Conservation (phyloP, 2,888 invertebrate species). For the Dichetophora obliterata region DNA sequence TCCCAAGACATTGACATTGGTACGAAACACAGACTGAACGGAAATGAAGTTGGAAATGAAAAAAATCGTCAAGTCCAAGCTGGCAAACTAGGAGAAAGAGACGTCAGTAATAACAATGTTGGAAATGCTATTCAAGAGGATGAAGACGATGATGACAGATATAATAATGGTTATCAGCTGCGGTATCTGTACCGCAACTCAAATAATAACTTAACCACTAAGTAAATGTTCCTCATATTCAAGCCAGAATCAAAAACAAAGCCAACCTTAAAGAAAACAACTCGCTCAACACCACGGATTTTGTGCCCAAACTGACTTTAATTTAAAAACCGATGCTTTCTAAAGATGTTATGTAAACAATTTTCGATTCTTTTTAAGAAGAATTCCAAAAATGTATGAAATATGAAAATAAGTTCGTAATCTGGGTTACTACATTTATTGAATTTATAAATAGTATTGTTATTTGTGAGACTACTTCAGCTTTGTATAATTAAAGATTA, state of each 20-base stretch:
- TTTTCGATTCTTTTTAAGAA: neutral
- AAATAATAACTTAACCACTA: slow-evolving; percentile 54
- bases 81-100: slow-evolving; percentile 20
- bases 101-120: slow-evolving; percentile 26
- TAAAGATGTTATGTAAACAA: neutral
- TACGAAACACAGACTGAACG: slow-evolving; percentile 52
- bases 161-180: slow-evolving; percentile 59
- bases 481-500: neutral
- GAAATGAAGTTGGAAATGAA: slow-evolving; percentile 59
- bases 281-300: neutral
- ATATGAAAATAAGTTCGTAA: neutral
- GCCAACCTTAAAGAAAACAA: neutral
- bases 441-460: neutral
- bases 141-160: slow-evolving; percentile 46
- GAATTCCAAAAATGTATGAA: neutral
- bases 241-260: neutral
- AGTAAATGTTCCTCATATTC: slow-evolving; percentile 1
- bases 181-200: slow-evolving; percentile 65
- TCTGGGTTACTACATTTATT: neutral
- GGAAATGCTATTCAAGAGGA: slow-evolving; percentile 35
- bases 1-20: slow-evolving; percentile 51
- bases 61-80: slow-evolving; percentile 50
- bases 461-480: neutral
- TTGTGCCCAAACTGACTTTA: neutral
- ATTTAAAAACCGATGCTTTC: slow-evolving; percentile 3